Percentiles rank a stretch among this genome's conserved stretches.
phyloP scores from a whole-genome alignment of 2,888 invertebrate genomes.

The Epinotia brunnichana region DNA sequence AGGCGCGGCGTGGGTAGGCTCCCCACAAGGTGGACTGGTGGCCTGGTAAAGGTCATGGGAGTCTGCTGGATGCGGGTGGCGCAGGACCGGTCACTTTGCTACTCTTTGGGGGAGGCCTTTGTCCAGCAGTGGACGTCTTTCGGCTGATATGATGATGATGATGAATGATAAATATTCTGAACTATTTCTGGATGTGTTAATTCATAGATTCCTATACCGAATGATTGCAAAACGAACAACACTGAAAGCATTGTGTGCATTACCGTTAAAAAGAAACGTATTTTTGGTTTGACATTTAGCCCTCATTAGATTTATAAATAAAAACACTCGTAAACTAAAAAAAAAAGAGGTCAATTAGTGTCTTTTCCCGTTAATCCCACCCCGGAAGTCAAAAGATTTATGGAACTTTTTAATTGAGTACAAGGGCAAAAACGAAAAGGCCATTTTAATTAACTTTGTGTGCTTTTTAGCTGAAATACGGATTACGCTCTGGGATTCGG shows the following conservation, averaged over 20 bases:
- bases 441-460: constrained; percentile 18
- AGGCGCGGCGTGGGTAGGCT: too few species aligned
- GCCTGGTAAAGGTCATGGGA: too few species aligned
- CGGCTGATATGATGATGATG: too few species aligned
- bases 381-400: constrained; percentile 32
- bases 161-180: too few species aligned
- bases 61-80: too few species aligned
- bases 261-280: background rate
- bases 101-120: too few species aligned
- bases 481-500: background rate
- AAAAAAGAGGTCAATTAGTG: constrained; percentile 11
- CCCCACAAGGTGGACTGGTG: too few species aligned
- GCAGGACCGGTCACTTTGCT: too few species aligned
- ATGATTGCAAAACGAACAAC: background rate
- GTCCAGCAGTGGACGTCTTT: too few species aligned
- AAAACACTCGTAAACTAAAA: constrained; percentile 11
- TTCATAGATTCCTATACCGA: too few species aligned
- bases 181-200: too few species aligned
- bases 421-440: constrained; percentile 17
- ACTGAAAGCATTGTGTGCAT: background rate
- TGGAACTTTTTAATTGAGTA: constrained; percentile 21
- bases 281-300: too few species aligned
- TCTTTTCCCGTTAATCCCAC: background rate
- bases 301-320: background rate
- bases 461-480: background rate